Percentiles rank a stretch among this genome's conserved stretches.
Evolutionary conservation across 2,888 invertebrate genomes (phyloP).

Genomic region (Tetramorium bicarinatum): DNA sequence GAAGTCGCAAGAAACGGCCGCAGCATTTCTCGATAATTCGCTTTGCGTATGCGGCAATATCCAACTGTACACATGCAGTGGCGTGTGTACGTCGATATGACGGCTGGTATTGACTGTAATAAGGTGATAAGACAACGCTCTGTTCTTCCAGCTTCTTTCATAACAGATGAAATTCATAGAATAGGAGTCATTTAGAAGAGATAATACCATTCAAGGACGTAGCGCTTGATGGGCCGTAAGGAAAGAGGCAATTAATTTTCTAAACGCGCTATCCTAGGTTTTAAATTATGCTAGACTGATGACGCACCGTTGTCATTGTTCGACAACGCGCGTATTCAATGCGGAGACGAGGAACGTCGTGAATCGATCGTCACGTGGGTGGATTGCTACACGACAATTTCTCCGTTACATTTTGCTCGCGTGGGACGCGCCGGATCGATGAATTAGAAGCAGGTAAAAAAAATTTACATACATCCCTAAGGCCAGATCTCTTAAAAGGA

Average conservation of each 20-base stretch:
- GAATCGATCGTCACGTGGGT: slow-evolving; percentile 63
- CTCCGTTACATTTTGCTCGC: slow-evolving; percentile 60
- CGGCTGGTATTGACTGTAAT: not conserved
- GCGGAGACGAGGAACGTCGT: slow-evolving; percentile 54
- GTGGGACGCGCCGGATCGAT: slow-evolving; percentile 55
- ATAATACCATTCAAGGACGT: slow-evolving; percentile 28
- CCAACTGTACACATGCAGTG: not conserved
- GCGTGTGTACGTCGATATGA: not conserved
- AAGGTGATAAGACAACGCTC: not conserved
- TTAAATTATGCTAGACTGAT: slow-evolving; percentile 52
- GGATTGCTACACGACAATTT: slow-evolving; percentile 69
- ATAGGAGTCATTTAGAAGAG: not conserved
- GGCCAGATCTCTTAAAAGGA: slow-evolving; percentile 1
- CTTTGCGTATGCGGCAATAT: not conserved
- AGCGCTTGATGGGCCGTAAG: not conserved
- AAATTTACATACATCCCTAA: slow-evolving; percentile 45
- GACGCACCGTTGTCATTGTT: slow-evolving; percentile 62
- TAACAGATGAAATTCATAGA: not conserved
- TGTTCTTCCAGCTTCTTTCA: not conserved
- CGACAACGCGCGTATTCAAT: slow-evolving; percentile 42
- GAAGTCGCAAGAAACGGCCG: not conserved
- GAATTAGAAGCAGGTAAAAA: slow-evolving; percentile 59
- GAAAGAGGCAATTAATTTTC: slow-evolving; percentile 42
- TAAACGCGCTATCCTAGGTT: slow-evolving; percentile 14
- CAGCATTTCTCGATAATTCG: slow-evolving; percentile 23